phyloP scores from a whole-genome alignment of 2,888 invertebrate species.

The Tyria jacobaeae region DNA sequence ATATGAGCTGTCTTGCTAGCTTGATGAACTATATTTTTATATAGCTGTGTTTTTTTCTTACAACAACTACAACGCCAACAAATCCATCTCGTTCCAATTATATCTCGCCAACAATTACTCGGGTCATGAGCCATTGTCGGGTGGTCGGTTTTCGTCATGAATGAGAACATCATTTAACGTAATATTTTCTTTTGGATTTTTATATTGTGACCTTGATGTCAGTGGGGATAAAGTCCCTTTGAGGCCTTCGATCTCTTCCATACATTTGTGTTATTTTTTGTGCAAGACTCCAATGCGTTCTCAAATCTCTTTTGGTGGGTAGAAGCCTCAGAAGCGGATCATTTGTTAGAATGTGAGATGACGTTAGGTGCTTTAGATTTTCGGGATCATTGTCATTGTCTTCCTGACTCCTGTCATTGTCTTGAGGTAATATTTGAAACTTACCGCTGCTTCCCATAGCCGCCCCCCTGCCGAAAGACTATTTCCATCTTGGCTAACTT shows the following conservation, averaged over 20 bases:
- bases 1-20: too few species aligned
- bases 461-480: conserved; percentile 1
- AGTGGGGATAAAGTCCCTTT: conserved; percentile 40
- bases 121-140: too few species aligned
- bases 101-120: too few species aligned
- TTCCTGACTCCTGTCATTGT: conserved; percentile 43
- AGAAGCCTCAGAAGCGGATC: conserved; percentile 31
- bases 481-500: conserved; percentile 21
- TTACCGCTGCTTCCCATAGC: conserved; percentile 7
- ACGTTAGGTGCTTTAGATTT: conserved; percentile 41
- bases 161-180: conserved; percentile 38
- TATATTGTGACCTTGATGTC: conserved; percentile 39
- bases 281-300: conserved; percentile 44
- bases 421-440: conserved; percentile 26
- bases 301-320: conserved; percentile 35
- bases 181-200: conserved; percentile 27
- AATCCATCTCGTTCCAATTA: too few species aligned
- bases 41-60: too few species aligned
- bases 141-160: too few species aligned
- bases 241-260: conserved; percentile 41
- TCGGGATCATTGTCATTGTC: conserved; percentile 42
- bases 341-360: conserved; percentile 40
- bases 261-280: conserved; percentile 40
- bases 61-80: too few species aligned
- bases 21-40: too few species aligned